These are phyloP conservation scores for Suncus etruscus DNA, from an alignment of 2,113 vertebrate species.

Conservation along the genomic window DNA sequence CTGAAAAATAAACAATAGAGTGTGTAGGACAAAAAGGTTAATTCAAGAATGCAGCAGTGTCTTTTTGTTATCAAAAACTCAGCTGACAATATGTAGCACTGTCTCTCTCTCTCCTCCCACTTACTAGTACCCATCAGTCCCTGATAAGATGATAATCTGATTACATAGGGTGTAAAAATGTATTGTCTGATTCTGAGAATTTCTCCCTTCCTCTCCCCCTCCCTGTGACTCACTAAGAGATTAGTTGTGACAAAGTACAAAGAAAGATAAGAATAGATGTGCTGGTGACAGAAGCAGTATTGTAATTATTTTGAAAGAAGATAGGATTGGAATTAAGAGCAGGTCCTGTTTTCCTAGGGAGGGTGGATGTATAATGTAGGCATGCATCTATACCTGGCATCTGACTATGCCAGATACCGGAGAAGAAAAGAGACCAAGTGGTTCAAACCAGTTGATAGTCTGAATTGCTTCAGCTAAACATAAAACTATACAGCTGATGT, in stretches of 20 bases:
- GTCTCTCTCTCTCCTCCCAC: slow-evolving; percentile 76
- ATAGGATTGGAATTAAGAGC: slow-evolving; percentile 81
- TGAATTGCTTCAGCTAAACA: not conserved
- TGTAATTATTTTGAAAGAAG: slow-evolving; percentile 86
- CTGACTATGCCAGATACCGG: not conserved
- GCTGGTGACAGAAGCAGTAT: slow-evolving; percentile 84
- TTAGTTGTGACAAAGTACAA: slow-evolving; percentile 88
- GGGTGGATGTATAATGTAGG: not conserved
- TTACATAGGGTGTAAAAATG: slow-evolving; percentile 47
- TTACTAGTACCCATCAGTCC: not conserved
- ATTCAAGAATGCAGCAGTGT: slow-evolving; percentile 87
- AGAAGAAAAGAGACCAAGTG: slow-evolving; percentile 18
- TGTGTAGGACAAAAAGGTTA: slow-evolving; percentile 89
- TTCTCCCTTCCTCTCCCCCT: slow-evolving; percentile 69
- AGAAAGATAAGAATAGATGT: slow-evolving; percentile 87
- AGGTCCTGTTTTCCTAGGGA: slow-evolving; percentile 38
- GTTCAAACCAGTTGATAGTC: not conserved
- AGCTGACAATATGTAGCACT: slow-evolving; percentile 80
- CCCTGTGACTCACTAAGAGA: slow-evolving; percentile 87
- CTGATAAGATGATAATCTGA: slow-evolving; percentile 69
- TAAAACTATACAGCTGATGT: not conserved
- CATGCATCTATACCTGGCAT: not conserved
- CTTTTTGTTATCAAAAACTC: slow-evolving; percentile 86
- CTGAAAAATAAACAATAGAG: slow-evolving; percentile 86
- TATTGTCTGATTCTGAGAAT: slow-evolving; percentile 52